A percentile compares a stretch with the other conserved stretches of the same genome.
phyloP scores from a whole-genome alignment of 2,113 vertebrate genomes.

The Oncorhynchus clarkii region DNA sequence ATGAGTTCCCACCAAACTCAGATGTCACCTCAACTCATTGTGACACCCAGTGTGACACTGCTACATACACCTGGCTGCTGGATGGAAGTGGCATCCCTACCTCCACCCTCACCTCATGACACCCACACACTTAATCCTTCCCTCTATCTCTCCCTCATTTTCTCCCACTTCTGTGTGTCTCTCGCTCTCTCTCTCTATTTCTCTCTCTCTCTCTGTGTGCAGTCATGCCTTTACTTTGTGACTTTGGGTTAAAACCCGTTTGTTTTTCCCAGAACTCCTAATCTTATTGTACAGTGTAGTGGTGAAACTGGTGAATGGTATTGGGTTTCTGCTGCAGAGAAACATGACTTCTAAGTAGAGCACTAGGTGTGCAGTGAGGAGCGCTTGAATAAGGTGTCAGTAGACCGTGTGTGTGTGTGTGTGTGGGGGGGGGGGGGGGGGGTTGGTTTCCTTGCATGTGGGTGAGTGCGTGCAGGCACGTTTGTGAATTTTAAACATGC shows the following conservation, averaged over 20 bases:
- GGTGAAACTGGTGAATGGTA: background rate
- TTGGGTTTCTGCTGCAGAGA: slow-evolving; percentile 1
- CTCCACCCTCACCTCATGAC: too few species aligned
- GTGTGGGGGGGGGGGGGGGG: too few species aligned
- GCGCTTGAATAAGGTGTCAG: background rate
- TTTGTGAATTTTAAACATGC: background rate
- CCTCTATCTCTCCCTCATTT: background rate
- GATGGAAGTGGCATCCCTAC: too few species aligned
- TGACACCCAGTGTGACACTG: background rate
- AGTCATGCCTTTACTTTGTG: slow-evolving; percentile 40
- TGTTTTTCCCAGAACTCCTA: slow-evolving; percentile 33
- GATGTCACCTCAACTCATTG: background rate
- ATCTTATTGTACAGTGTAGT: slow-evolving; percentile 2
- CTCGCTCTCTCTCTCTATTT: background rate
- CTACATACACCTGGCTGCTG: too few species aligned
- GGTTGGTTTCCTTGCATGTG: slow-evolving; percentile 3
- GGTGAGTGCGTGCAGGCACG: slow-evolving; percentile 3
- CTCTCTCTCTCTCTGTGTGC: slow-evolving; percentile 3
- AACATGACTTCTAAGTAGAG: background rate
- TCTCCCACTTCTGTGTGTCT: background rate
- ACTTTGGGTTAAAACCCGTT: slow-evolving; percentile 29
- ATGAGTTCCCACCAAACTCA: background rate
- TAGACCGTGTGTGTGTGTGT: background rate
- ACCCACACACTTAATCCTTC: background rate
- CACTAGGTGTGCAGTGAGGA: background rate